phyloP scores from a whole-genome alignment of 2,888 invertebrate genomes.

The Cataglyphis cursor region DNA sequence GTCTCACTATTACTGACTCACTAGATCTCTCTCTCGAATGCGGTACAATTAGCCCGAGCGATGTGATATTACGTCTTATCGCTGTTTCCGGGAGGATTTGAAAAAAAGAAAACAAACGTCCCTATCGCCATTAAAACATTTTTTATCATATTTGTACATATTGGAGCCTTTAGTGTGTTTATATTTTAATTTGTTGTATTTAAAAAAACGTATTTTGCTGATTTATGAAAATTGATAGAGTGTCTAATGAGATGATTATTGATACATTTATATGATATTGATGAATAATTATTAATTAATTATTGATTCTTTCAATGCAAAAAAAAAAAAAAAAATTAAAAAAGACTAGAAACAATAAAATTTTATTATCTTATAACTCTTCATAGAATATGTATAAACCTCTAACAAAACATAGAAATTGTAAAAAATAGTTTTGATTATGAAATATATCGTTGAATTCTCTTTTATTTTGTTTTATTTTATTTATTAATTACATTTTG shows the following conservation, averaged over 20 bases:
- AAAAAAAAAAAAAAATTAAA: background rate
- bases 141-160: no score
- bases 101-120: background rate
- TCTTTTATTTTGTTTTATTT: background rate
- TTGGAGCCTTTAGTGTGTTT: no score
- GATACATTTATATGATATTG: background rate
- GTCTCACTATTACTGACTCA: background rate
- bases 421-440: background rate
- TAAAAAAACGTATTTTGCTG: background rate
- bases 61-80: background rate
- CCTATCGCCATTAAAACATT: no score
- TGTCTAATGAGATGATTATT: background rate
- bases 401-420: background rate
- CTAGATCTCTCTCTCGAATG: background rate
- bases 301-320: background rate
- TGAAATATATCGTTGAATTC: background rate
- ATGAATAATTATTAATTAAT: background rate
- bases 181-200: no score
- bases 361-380: background rate
- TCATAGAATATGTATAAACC: no score
- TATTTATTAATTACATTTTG: background rate
- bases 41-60: background rate
- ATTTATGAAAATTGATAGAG: background rate
- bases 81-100: background rate
- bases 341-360: background rate